Conservation (phyloP, 2,113 vertebrate genomes). For the Empidonax traillii region DNA sequence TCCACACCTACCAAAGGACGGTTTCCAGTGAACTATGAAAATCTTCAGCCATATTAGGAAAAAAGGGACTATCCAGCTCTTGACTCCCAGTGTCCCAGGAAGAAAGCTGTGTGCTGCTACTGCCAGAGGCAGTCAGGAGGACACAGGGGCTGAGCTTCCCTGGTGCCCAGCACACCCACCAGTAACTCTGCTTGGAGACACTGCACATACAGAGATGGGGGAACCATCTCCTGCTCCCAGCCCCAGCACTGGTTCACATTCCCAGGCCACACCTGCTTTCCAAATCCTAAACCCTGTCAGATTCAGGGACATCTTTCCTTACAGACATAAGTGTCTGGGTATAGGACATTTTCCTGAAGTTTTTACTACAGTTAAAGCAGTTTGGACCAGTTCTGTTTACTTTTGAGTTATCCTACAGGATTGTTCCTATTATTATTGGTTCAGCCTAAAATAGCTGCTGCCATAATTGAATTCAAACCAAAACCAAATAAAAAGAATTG, state of each 20-base stretch:
- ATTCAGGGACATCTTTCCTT: background rate
- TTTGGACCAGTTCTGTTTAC: background rate
- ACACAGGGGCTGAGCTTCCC: fast-evolving
- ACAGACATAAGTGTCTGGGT: fast-evolving
- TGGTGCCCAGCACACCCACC: fast-evolving
- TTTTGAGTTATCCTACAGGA: background rate
- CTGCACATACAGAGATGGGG: fast-evolving
- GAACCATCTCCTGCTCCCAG: background rate
- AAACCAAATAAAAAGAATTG: background rate
- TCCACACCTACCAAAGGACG: background rate
- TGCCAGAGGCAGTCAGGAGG: background rate
- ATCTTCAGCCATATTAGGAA: background rate
- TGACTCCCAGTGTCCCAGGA: fast-evolving
- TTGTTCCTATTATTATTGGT: background rate
- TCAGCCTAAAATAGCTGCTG: background rate
- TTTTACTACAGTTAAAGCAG: background rate
- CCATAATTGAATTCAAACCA: background rate
- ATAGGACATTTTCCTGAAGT: background rate
- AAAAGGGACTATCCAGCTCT: background rate
- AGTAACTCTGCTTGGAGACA: background rate
- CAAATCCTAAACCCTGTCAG: background rate
- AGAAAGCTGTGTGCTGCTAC: background rate
- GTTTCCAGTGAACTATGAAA: background rate
- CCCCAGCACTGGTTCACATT: background rate
- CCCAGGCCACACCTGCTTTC: background rate